Evolutionary conservation across 64 coral and sea anemone genomes (phyloP), one percentile per base, ranked within the genome.

Genomic region (Montipora sp.): DNA sequence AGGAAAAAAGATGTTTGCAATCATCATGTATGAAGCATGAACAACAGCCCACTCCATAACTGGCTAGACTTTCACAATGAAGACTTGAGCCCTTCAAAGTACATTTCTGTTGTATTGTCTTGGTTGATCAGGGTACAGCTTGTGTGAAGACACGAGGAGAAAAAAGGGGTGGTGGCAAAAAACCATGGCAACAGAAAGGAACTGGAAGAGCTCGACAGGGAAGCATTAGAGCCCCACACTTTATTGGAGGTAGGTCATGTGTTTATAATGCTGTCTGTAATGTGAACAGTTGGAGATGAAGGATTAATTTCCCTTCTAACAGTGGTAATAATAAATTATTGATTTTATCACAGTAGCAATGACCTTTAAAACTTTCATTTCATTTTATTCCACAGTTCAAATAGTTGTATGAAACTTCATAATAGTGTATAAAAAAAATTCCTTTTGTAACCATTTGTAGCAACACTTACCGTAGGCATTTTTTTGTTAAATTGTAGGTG

Each of bases 161-260:
- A 18, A 95, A 94, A 14, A 81, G 98, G 22, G 98, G 98, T 71
- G 98, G 98, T 69, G 98, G 98, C 82, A 74, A 92, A 75, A 99
- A 99, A 72, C 98, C 98, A 1, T 99, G 98, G 98, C 84, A 66
- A 19, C 98, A 99, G 67, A 99, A 99, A 18, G 98, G 98, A 74
- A 60, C 94, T 23, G 93, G 93, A 36, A 96, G 91, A 91, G 98
- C 98, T 75, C 89, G 98, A 13, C 98, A 99, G 89, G 98, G 98
- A 24, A 99, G 98, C 68, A 99, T 96, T 48, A 91, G 98, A 85
- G 98, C 98, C 44, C 98, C 98, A 27, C 98, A 99, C 1, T 99
- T 93, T 82, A 84, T 92, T 77, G 94, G 94, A 99, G 98, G 98
- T 96, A 1, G 66, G 23, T 14, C 18, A 21, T 21, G 21, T 71